These are phyloP conservation scores for Limnephilus auricula DNA, from an alignment of 2,888 invertebrate genomes.

Conservation along the genomic window DNA sequence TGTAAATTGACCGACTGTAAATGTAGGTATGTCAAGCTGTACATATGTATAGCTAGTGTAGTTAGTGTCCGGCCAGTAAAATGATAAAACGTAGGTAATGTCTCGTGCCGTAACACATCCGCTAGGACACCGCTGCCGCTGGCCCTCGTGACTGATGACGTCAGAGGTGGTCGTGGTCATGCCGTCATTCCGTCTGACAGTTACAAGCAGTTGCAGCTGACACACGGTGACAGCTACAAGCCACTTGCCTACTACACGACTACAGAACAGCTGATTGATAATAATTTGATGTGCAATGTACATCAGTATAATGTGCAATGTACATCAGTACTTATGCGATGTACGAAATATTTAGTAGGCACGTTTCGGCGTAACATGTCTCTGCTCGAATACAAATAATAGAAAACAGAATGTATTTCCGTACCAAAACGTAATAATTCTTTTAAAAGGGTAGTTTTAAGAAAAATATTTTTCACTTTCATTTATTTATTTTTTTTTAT, in stretches of 20 bases:
- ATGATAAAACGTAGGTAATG: neutral
- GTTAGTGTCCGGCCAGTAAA: neutral
- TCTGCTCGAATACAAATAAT: too few relatives aligned
- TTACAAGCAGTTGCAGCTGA: neutral
- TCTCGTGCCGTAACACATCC: neutral
- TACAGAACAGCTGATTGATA: neutral
- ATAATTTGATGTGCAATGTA: neutral
- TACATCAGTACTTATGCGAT: too few relatives aligned
- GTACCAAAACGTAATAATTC: too few relatives aligned
- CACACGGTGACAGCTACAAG: neutral
- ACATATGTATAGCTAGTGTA: neutral
- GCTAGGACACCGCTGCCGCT: neutral
- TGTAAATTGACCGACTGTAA: neutral
- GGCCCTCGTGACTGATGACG: neutral
- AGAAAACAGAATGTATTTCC: too few relatives aligned
- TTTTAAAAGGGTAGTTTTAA: too few relatives aligned
- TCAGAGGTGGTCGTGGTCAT: neutral
- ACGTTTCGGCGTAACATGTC: too few relatives aligned
- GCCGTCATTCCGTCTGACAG: slow-evolving; percentile 2
- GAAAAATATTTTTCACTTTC: too few relatives aligned
- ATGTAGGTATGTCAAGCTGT: neutral
- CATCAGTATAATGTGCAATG: too few relatives aligned
- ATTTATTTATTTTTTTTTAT: too few relatives aligned
- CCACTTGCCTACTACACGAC: neutral
- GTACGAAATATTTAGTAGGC: too few relatives aligned